Evolutionary conservation across 1,140 invertebrate species (phyloP), one percentile per base, ranked within the genome.

Genomic region (Meloidogyne floridensis): DNA sequence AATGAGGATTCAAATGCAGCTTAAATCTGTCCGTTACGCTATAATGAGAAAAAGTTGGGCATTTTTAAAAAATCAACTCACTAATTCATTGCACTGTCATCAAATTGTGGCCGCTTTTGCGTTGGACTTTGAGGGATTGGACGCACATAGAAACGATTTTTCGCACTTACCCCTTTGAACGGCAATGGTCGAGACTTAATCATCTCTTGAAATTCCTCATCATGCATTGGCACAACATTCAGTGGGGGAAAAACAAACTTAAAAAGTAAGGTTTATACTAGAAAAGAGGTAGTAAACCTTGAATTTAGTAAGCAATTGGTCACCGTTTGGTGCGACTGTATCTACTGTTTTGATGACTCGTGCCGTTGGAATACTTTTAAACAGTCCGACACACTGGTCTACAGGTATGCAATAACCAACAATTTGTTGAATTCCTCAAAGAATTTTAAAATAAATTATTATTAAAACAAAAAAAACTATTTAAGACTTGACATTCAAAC

Each of bases 361-460:
- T 20, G 53, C 20, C 10, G 43, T 69, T 4, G 20, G 77, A 13
- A 79, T 43, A 3, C 13, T 51, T 43, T 13, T n/a, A 20, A 79
- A 79, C 65, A 79, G 18, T 43, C 77, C 77, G 43, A 43, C 10
- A 71, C 77, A 79, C 2, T 51, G 51, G 11, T 69, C 18, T 47
- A 79, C 6, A 18, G 77, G 77, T 51, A 79, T 79, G 65, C 77
- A 79, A 69, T 79, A 79, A n/a, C 77, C 77, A 79, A 79, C 43
- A 79, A 79, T 79, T 43, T 79, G 77, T 42, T 72, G 77, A 10
- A 42, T 79, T 69, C 59, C 77, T 79, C 10, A n/a, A 79, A 47
- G 47, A 47, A 47, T 6, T 4, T 47, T 47, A 47, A 65, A 71
- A 10, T 32, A 53, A 59, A 10, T 11, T 18, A 74, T n/a, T 32